Base-by-base conservation (phyloP, 1,140 invertebrate species). In the Paraescarpia echinospica region DNA sequence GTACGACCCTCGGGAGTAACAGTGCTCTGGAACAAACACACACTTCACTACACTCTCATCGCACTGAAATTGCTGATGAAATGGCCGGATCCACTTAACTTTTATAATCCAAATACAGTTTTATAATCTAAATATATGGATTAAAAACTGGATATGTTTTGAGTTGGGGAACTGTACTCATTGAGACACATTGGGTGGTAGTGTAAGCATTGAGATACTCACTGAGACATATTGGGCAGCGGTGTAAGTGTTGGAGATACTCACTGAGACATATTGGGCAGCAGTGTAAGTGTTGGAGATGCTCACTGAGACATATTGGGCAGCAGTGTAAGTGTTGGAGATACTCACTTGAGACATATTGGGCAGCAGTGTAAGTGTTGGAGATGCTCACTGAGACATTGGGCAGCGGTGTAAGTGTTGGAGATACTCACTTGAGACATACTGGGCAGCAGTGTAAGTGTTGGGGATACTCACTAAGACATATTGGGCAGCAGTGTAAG, bases 131-230 rank as follows among this genome's bases (percentile, higher is more conserved):
- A 77, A 77, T 27, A 77, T 27, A 4, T 77, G 9, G 18, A 77
- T 2, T 27, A 22, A 77, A 51, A 27, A 27, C 59, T 14, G 59
- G 59, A 31, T 12, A 77, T 31, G 22, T 31, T 77, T 77, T 77
- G 14, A 14, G 14, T 77, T 77, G 35, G 41, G 41, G 12, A 41
- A 4, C 41, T 6, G 18, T 94, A 97, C 98, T 97, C 97, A 98
- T 98, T 98, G 94, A 98, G 97, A 94, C 95, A 99, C 93, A 97
- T 97, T 92, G 98, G 98, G 96, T 98, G 98, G 96, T 98, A 99
- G 95, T 98, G 97, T 93, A 77, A 77, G 59, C 18, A 18, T 77
- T 22, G 59, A 31, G 27, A 77, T 77, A 77, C 59, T 77, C 59
- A 77, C 12, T 77, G 59, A 77, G 59, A 77, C 59, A 77, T 77